Evolutionary conservation across 1,140 invertebrate species (phyloP), one percentile per base, ranked within the genome.

Genomic region (Ceratina japonica): DNA sequence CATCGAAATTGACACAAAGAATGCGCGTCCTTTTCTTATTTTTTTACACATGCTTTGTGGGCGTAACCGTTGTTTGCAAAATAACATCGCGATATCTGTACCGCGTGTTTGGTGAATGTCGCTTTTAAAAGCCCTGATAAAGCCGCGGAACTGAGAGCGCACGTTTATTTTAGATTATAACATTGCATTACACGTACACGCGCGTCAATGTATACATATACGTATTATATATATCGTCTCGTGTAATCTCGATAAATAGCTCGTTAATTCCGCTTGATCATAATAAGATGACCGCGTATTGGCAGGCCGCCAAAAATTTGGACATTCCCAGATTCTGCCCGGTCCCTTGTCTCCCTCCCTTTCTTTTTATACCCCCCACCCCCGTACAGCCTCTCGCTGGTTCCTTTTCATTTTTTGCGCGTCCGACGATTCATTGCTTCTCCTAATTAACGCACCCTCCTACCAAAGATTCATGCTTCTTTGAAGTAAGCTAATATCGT

Each of bases 201-300:
- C 10, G 10, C 37, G 5, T 31, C 0, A 44, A 44, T 10, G 37
- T 10, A 10, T 44, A 44, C 37, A 10, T 44, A 10, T 7, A 44
- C 37, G 10, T 44, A 44, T 44, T 44, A 44, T 44, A 44, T 44
- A 64, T 79, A 73, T 79, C 71, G 72, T 22, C 4, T 44, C 49
- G 70, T 73, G 78, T 75, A 80, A 80, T 80, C 72, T 75, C 78
- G 78, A 75, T 80, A 80, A 80, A 80, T 80, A 80, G 63, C 78
- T 80, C 72, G 71, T 80, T 75, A 80, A 80, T 80, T 80, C 72
- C 64, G 63, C 62, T 80, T 37, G 71, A 66, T 68, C 71, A 65
- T 80, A 75, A 80, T 75, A 68, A 80, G 78, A 80, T 80, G 75
- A 80, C 72, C 72, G 49, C 16, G 62, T 8, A 66, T 80, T 80